Evolutionary conservation across 2,797 vertebrate species (phyloP).

Genomic region (Sarcophilus harrisii): DNA sequence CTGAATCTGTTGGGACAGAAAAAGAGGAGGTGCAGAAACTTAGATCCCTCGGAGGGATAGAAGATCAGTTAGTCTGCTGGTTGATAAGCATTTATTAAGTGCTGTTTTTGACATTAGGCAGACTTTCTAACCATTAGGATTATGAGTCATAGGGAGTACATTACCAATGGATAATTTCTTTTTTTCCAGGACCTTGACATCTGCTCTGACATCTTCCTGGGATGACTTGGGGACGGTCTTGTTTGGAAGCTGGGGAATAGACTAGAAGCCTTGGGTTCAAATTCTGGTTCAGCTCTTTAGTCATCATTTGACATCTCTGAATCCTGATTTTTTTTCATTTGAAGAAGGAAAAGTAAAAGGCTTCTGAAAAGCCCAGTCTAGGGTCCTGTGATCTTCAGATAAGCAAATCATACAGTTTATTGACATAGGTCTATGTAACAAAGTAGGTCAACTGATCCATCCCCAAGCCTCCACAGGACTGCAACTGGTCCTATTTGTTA

Average conservation of each 20-base stretch:
- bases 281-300: not conserved
- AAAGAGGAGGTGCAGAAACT: not conserved
- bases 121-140: not conserved
- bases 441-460: not conserved
- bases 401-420: not conserved
- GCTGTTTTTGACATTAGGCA: not conserved
- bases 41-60: not conserved
- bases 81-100: not conserved
- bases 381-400: not conserved
- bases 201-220: not conserved
- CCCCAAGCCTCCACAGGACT: not conserved
- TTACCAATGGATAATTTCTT: not conserved
- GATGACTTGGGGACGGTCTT: not conserved
- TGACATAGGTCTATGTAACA: not conserved
- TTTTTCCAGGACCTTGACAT: slow-evolving; percentile 10
- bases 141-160: not conserved
- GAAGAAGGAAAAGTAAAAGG: not conserved
- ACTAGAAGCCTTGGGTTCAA: not conserved
- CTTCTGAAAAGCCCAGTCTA: not conserved
- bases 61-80: not conserved
- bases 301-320: not conserved
- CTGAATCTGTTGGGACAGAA: slow-evolving; percentile 46
- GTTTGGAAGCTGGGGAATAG: not conserved
- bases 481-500: not conserved
- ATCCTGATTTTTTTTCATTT: not conserved